phyloP scores from a whole-genome alignment of 2,888 invertebrate species.

The Ctenicera cuprea region DNA sequence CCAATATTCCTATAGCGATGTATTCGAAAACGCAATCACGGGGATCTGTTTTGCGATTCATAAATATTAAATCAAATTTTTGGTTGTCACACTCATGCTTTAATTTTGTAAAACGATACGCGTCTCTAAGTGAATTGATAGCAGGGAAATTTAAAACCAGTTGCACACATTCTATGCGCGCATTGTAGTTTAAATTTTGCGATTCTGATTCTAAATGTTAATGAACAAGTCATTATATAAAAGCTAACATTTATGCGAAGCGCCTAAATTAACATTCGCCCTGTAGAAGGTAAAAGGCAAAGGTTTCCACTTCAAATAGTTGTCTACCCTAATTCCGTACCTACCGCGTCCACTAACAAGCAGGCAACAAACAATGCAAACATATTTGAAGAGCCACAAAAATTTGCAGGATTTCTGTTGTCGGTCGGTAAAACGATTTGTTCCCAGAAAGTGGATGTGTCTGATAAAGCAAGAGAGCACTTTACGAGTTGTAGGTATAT shows the following conservation, averaged over 20 bases:
- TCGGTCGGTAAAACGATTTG: conserved; percentile 9
- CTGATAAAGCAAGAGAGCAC: conserved; percentile 12
- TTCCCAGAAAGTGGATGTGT: conserved; percentile 1
- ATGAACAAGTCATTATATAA: not conserved
- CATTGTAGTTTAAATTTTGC: not conserved
- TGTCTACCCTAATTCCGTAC: conserved; percentile 10
- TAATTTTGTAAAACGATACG: conserved; percentile 8
- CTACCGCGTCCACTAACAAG: conserved; percentile 15
- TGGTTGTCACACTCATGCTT: conserved; percentile 14
- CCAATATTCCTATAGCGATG: conserved; percentile 19
- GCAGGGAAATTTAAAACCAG: not conserved
- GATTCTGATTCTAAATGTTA: not conserved
- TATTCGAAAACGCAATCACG: conserved; percentile 8
- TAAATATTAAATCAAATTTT: conserved; percentile 22
- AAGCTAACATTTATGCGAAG: too few relatives aligned
- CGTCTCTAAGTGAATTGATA: not conserved
- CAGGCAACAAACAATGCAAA: conserved; percentile 24
- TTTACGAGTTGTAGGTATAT: conserved; percentile 9
- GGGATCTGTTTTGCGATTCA: conserved; percentile 17
- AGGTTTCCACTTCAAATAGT: conserved; percentile 14
- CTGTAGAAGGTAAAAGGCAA: not conserved
- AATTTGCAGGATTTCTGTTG: conserved; percentile 13
- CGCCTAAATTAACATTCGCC: too few relatives aligned
- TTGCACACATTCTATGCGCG: not conserved
- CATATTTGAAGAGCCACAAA: conserved; percentile 26